Conservation (phyloP, 2,797 vertebrate species). For the Sarcophilus harrisii region DNA sequence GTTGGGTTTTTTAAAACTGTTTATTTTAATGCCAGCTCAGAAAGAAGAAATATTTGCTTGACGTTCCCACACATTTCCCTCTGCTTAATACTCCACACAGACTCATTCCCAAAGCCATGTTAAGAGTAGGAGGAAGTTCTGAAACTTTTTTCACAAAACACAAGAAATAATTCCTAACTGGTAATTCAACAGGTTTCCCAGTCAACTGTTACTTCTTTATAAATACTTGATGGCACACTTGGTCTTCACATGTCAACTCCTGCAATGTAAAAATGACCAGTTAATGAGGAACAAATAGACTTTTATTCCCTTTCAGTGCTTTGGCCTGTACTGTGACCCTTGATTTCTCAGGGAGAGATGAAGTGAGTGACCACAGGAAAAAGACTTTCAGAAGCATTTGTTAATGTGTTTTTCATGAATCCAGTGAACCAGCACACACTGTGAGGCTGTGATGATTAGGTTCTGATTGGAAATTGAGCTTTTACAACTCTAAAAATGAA, state of each 20-base stretch:
- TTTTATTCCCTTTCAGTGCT: slow-evolving; percentile 28
- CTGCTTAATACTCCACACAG: slow-evolving; percentile 50
- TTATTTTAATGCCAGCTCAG: slow-evolving; percentile 75
- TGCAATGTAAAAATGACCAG: slow-evolving; percentile 79
- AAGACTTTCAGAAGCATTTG: slow-evolving; percentile 36
- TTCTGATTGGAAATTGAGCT: slow-evolving; percentile 81
- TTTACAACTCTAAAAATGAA: slow-evolving; percentile 80
- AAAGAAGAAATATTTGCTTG: slow-evolving; percentile 40
- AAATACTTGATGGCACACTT: slow-evolving; percentile 94
- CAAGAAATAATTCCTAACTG: neutral
- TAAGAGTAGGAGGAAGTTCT: neutral
- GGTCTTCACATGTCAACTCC: slow-evolving; percentile 92
- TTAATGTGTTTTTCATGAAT: slow-evolving; percentile 58
- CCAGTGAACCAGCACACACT: slow-evolving; percentile 57
- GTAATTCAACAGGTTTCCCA: neutral
- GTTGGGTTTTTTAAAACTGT: neutral
- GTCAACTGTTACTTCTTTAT: slow-evolving; percentile 87
- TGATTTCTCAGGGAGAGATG: slow-evolving; percentile 1
- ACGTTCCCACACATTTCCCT: slow-evolving; percentile 18
- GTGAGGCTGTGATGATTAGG: slow-evolving; percentile 73
- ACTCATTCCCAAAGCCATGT: neutral
- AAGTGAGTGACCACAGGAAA: slow-evolving; percentile 18
- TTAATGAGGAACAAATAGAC: slow-evolving; percentile 34
- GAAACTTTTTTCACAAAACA: slow-evolving; percentile 54
- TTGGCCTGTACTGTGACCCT: neutral